Conservation (phyloP, 1,140 invertebrate genomes). For the Euwallacea fornicatus region DNA sequence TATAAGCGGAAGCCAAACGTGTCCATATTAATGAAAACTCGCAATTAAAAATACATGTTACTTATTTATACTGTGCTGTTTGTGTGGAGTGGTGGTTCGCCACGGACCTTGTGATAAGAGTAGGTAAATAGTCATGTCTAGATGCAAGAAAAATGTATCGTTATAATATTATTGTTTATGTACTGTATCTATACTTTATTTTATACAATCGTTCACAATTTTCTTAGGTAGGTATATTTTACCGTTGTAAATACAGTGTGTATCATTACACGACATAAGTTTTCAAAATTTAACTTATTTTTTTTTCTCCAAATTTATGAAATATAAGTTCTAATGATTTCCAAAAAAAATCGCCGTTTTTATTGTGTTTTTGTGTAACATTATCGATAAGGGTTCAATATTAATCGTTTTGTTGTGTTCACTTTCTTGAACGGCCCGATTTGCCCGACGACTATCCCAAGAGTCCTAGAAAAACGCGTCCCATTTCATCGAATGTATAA, state of each 20-base stretch:
- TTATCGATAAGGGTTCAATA: too few species aligned
- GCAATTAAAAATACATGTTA: slow-evolving; percentile 53
- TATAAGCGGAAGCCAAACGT: slow-evolving; percentile 48
- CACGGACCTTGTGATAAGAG: slow-evolving; percentile 55
- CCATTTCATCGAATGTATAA: too few species aligned
- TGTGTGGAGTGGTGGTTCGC: slow-evolving; percentile 51
- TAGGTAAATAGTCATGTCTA: slow-evolving; percentile 54
- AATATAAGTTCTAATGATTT: slow-evolving; percentile 38
- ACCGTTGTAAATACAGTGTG: slow-evolving; percentile 53
- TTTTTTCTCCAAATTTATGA: slow-evolving; percentile 39
- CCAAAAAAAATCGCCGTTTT: not conserved
- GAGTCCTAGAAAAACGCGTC: too few species aligned
- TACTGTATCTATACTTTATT: slow-evolving; percentile 54
- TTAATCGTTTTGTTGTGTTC: too few species aligned
- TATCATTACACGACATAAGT: slow-evolving; percentile 50
- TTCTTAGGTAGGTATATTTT: slow-evolving; percentile 47
- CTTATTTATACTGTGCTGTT: slow-evolving; percentile 55
- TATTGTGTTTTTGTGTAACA: not conserved
- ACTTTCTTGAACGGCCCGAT: too few species aligned
- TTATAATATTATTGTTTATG: slow-evolving; percentile 53
- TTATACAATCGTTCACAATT: slow-evolving; percentile 52
- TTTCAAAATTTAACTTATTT: slow-evolving; percentile 46
- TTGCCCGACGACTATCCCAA: too few species aligned
- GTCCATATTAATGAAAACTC: slow-evolving; percentile 50
- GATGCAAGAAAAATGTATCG: slow-evolving; percentile 51